Percentiles rank a stretch among this genome's conserved stretches.
phyloP scores from a whole-genome alignment of 2,113 vertebrate species.

The Clinocottus analis region DNA sequence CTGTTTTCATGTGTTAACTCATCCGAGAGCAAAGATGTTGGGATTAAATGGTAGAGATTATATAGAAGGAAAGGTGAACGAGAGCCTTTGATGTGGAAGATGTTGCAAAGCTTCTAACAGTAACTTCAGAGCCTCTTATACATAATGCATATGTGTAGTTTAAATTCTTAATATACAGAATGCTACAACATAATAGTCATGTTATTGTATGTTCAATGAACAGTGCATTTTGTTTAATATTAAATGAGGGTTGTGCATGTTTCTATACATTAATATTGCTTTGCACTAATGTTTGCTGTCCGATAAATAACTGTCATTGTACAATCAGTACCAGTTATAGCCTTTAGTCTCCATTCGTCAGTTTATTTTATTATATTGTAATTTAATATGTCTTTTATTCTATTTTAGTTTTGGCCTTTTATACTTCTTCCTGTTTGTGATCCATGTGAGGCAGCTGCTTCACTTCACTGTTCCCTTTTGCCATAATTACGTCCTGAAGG shows the following conservation, averaged over 20 bases:
- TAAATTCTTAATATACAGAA: background rate
- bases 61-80: background rate
- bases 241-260: background rate
- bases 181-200: background rate
- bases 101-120: background rate
- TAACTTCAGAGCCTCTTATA: background rate
- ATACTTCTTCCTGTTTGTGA: background rate
- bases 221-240: background rate
- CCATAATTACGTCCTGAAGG: background rate
- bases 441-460: background rate
- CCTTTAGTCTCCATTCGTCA: background rate
- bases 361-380: background rate
- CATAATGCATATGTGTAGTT: background rate
- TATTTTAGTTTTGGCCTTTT: background rate
- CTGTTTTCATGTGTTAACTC: background rate
- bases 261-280: background rate
- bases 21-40: background rate
- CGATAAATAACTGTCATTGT: background rate
- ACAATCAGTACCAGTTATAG: background rate
- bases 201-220: background rate
- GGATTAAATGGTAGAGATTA: background rate
- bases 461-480: background rate
- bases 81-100: background rate
- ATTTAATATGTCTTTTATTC: background rate
- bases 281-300: background rate